A percentile compares a stretch with the other conserved stretches of the same genome.
Conservation (phyloP, 2,888 invertebrate species). For the Deilephila elpenor region DNA sequence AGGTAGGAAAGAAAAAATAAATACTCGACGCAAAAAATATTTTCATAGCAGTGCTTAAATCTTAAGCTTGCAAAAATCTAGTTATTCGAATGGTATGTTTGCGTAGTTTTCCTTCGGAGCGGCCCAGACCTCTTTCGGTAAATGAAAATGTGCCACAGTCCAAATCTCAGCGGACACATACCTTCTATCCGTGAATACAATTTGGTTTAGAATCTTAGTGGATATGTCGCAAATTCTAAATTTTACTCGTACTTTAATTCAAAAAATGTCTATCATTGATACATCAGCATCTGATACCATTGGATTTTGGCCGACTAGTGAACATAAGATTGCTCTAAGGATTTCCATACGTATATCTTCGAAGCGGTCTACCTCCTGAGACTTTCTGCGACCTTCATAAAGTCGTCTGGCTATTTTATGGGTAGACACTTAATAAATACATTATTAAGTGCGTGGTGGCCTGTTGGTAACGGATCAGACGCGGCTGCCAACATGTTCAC, state of each 20-base stretch:
- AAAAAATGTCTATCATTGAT: neutral
- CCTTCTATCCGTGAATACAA: neutral
- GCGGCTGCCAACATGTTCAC: too few relatives aligned
- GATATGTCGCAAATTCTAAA: neutral
- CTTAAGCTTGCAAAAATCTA: slow-evolving; percentile 17
- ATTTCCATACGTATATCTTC: too few relatives aligned
- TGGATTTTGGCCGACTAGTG: too few relatives aligned
- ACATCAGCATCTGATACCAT: too few relatives aligned
- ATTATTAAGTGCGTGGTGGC: too few relatives aligned
- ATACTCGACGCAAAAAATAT: neutral
- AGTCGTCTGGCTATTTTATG: too few relatives aligned
- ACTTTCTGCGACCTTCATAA: too few relatives aligned
- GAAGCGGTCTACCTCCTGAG: too few relatives aligned
- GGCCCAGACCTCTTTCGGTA: slow-evolving; percentile 16
- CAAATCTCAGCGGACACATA: slow-evolving; percentile 20
- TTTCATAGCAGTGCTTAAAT: neutral
- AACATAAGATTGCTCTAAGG: too few relatives aligned
- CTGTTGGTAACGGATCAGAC: too few relatives aligned
- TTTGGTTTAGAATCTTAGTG: neutral
- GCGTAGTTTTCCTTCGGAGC: slow-evolving; percentile 20
- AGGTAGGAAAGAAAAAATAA: neutral
- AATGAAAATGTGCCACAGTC: slow-evolving; percentile 30
- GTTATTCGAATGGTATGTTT: slow-evolving; percentile 25
- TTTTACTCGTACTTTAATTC: neutral
- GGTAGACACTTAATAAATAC: too few relatives aligned